These are phyloP conservation scores for Ptychochromis oligacanthus DNA, from an alignment of 2,113 vertebrate species.

Conservation along the genomic window DNA sequence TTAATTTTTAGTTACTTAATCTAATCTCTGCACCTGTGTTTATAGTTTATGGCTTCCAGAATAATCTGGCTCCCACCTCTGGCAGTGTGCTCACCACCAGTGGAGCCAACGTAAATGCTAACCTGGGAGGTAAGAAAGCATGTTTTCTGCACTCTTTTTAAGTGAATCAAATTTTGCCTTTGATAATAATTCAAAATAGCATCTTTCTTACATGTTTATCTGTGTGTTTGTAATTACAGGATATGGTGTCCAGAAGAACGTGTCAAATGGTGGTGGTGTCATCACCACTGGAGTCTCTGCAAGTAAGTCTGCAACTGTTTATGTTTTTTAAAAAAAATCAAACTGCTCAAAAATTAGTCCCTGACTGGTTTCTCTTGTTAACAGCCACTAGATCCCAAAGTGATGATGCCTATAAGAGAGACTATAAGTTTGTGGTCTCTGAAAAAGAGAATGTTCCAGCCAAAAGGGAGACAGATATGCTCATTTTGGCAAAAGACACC, in stretches of 20 bases:
- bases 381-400: conserved; percentile 76
- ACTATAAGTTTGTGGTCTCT: conserved; percentile 87
- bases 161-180: not conserved
- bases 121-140: conserved; percentile 49
- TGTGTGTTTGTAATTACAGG: conserved; percentile 47
- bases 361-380: conserved; percentile 20
- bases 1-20: not conserved
- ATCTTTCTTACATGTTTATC: not conserved
- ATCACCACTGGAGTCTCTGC: conserved; percentile 58
- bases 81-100: conserved; percentile 62
- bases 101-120: conserved; percentile 53
- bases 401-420: conserved; percentile 87
- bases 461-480: conserved; percentile 89
- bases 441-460: conserved; percentile 89
- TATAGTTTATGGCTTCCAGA: conserved; percentile 77
- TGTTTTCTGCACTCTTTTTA: not conserved
- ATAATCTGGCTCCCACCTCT: conserved; percentile 71
- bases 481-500: conserved; percentile 92
- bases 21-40: conserved; percentile 14
- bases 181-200: not conserved
- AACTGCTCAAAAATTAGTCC: not conserved
- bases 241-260: conserved; percentile 75
- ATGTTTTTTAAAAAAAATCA: not conserved
- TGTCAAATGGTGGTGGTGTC: conserved; percentile 43
- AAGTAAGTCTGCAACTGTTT: conserved; percentile 27